Conservation (phyloP, 2,113 vertebrate species). For the Gallinago paraguaiae region DNA sequence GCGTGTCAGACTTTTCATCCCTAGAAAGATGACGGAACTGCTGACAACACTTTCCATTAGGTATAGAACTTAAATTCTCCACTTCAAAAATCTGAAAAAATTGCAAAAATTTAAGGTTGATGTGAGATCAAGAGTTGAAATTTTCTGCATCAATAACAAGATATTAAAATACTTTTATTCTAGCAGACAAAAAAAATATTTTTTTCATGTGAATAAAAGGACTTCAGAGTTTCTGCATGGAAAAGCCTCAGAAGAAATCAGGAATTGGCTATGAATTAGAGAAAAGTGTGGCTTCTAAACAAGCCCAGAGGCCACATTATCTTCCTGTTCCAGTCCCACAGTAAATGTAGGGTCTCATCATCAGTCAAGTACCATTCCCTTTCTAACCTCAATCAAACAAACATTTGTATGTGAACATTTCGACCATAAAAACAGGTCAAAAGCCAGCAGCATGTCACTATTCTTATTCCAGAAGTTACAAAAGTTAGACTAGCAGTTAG, state of each 20-base stretch:
- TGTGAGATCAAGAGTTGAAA: not conserved
- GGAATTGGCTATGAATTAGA: not conserved
- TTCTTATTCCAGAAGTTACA: not conserved
- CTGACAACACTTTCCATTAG: not conserved
- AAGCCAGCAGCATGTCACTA: not conserved
- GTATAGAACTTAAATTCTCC: not conserved
- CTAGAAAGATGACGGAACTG: not conserved
- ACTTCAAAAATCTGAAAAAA: not conserved
- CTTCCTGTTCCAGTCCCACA: not conserved
- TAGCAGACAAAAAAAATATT: not conserved
- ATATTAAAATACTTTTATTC: not conserved
- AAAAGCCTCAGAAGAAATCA: not conserved
- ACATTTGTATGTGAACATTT: not conserved
- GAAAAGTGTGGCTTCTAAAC: not conserved
- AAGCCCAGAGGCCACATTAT: not conserved
- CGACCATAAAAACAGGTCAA: not conserved
- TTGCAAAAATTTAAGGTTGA: not conserved
- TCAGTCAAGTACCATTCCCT: not conserved
- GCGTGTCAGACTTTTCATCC: not conserved
- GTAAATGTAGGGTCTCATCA: not conserved
- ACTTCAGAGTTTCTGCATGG: not conserved
- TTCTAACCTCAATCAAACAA: not conserved
- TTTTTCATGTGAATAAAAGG: not conserved
- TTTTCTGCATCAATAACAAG: not conserved
- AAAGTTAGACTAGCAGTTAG: not conserved